Percentiles rank a stretch among this genome's conserved stretches.
These are phyloP conservation scores for Thamnophis sirtalis DNA, from an alignment of 2,113 vertebrate species.

Conservation along the genomic window DNA sequence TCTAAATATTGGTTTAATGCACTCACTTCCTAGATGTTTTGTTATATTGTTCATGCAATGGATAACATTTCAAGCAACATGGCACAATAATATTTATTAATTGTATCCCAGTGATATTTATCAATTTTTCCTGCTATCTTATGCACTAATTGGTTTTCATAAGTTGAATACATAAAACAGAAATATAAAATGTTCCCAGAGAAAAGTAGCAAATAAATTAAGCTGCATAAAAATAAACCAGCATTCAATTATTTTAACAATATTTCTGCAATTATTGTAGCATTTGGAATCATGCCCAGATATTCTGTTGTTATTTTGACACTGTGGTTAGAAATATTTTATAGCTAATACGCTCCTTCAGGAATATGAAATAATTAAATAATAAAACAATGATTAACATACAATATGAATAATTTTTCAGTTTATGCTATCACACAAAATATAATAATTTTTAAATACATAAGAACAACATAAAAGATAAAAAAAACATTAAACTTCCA, in stretches of 20 bases:
- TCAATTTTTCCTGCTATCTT: background rate
- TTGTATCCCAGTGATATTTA: background rate
- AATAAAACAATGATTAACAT: background rate
- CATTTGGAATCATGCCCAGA: background rate
- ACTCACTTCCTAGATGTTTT: background rate
- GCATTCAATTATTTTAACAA: background rate
- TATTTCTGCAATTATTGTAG: background rate
- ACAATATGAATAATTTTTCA: background rate
- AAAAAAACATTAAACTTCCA: background rate
- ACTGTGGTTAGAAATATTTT: background rate
- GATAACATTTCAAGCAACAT: conserved; percentile 13
- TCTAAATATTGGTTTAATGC: background rate
- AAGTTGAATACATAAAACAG: background rate
- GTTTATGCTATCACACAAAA: background rate
- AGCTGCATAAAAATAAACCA: background rate
- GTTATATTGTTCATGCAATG: conserved; percentile 7
- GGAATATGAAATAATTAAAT: background rate
- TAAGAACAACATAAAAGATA: background rate
- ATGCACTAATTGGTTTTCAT: background rate
- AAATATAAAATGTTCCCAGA: background rate
- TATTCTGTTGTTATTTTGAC: background rate
- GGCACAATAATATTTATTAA: background rate
- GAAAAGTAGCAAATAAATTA: background rate
- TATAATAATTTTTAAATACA: background rate
- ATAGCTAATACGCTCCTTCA: background rate